Conservation (phyloP, 2,888 invertebrate genomes). For the Pseudolycoriella hygida region DNA sequence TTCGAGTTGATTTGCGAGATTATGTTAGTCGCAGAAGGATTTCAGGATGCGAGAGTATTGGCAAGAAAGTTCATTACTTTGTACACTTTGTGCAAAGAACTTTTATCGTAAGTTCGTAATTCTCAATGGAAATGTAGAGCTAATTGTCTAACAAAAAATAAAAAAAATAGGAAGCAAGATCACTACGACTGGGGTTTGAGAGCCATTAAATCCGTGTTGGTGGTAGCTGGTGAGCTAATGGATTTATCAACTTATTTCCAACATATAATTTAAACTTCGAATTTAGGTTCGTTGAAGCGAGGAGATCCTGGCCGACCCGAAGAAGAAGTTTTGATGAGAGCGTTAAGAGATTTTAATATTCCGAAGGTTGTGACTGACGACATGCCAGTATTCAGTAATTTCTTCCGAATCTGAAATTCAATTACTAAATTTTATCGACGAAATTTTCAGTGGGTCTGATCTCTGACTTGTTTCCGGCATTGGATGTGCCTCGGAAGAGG, state of each 20-base stretch:
- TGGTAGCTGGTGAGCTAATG: conserved; percentile 57
- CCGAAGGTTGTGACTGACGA: conserved; percentile 94
- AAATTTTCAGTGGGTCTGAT: conserved; percentile 96
- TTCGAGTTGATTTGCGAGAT: conserved; percentile 95
- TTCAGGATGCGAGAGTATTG: conserved; percentile 81
- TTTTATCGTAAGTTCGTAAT: conserved; percentile 40
- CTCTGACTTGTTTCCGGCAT: conserved; percentile 85
- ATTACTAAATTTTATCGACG: conserved; percentile 42
- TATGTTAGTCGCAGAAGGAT: conserved; percentile 95
- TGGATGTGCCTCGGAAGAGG: conserved; percentile 88
- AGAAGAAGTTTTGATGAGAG: conserved; percentile 93
- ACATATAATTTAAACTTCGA: no score
- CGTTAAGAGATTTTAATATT: conserved; percentile 86
- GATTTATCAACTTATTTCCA: no score
- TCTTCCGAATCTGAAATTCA: no score
- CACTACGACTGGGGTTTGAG: conserved; percentile 96
- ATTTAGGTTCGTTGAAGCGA: conserved; percentile 58
- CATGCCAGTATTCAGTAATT: conserved; percentile 12
- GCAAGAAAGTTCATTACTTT: conserved; percentile 92
- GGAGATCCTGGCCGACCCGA: conserved; percentile 88
- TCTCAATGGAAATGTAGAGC: no score
- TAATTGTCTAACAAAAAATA: no score
- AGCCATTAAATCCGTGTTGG: conserved; percentile 90
- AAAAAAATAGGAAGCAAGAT: conserved; percentile 51
- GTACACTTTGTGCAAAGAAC: conserved; percentile 84